Percentiles rank a stretch among this genome's conserved stretches.
phyloP scores from a whole-genome alignment of 2,888 invertebrate species.

The Leistus spinibarbis region DNA sequence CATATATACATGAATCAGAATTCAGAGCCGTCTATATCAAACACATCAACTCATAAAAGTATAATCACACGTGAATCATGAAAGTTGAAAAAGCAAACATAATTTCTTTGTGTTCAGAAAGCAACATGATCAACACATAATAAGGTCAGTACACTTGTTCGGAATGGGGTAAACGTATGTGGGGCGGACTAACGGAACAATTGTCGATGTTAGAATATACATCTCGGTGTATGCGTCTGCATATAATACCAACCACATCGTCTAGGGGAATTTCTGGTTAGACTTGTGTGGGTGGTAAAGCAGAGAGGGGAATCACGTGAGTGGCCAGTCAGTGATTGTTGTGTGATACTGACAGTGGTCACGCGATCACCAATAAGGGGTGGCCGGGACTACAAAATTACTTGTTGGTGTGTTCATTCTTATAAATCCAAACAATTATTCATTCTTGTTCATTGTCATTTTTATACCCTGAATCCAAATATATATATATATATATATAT shows the following conservation, averaged over 20 bases:
- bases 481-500: too few relatives aligned
- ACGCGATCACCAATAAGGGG: constrained; percentile 49
- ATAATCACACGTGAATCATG: not conserved
- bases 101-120: not conserved
- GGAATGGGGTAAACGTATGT: not conserved
- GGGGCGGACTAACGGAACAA: not conserved
- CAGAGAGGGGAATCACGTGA: constrained; percentile 48
- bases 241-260: constrained; percentile 13
- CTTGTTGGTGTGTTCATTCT: too few relatives aligned
- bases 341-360: constrained; percentile 49
- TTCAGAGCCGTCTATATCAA: not conserved
- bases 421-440: too few relatives aligned
- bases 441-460: too few relatives aligned
- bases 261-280: not conserved
- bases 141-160: not conserved
- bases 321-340: constrained; percentile 51
- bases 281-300: not conserved
- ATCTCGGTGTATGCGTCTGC: not conserved
- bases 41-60: not conserved
- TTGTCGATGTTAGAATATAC: not conserved
- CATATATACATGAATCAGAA: not conserved
- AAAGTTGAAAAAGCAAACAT: not conserved
- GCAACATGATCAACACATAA: not conserved
- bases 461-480: too few relatives aligned
- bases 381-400: constrained; percentile 43